Percentiles rank a stretch among this genome's conserved stretches.
These are phyloP conservation scores for Choristoneura rosaceana DNA, from an alignment of 2,888 invertebrate genomes.

Conservation along the genomic window DNA sequence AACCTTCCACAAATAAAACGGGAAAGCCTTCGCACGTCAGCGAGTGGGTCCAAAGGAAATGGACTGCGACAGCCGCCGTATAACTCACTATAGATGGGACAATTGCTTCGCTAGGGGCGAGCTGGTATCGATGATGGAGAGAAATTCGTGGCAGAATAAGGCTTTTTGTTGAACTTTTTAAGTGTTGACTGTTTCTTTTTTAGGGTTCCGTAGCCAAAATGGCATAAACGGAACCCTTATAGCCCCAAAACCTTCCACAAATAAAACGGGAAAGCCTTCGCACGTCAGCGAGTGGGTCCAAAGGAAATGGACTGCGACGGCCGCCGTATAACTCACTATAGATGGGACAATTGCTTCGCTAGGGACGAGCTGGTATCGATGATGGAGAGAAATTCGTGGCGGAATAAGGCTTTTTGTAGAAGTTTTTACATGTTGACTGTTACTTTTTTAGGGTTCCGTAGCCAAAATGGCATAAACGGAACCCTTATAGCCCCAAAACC, in stretches of 20 bases:
- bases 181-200: too few relatives aligned
- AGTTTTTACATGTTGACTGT: too few relatives aligned
- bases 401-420: neutral
- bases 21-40: slow-evolving; percentile 39
- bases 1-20: slow-evolving; percentile 42
- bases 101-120: slow-evolving; percentile 31
- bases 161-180: too few relatives aligned
- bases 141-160: neutral
- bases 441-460: too few relatives aligned
- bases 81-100: slow-evolving; percentile 44
- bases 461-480: too few relatives aligned
- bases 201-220: too few relatives aligned
- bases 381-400: neutral
- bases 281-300: slow-evolving; percentile 44
- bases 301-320: slow-evolving; percentile 54
- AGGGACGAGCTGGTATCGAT: slow-evolving; percentile 14
- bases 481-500: too few relatives aligned
- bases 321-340: slow-evolving; percentile 49
- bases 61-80: slow-evolving; percentile 52
- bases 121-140: neutral
- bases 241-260: slow-evolving; percentile 13
- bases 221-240: too few relatives aligned
- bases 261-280: slow-evolving; percentile 45
- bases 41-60: slow-evolving; percentile 52
- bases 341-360: slow-evolving; percentile 40